These are phyloP conservation scores for Nomada hirtipes DNA, from an alignment of 2,888 invertebrate genomes.

Conservation along the genomic window DNA sequence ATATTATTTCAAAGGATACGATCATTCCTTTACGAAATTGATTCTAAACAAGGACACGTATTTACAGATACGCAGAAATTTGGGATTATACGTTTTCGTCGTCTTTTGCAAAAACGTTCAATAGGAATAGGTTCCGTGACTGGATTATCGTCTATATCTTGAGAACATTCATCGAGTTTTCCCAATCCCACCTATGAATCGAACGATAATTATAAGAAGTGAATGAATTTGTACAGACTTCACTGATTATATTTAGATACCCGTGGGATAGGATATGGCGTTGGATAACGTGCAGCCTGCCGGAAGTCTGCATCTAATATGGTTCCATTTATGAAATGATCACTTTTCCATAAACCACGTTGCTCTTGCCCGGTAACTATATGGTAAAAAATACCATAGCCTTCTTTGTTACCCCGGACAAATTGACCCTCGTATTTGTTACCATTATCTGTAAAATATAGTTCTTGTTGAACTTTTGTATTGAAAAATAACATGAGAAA, in stretches of 20 bases:
- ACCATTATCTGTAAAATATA: conserved; percentile 85
- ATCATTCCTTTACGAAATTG: conserved; percentile 17
- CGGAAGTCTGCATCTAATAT: conserved; percentile 87
- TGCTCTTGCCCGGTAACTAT: conserved; percentile 88
- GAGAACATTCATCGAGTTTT: background rate
- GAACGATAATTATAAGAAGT: conserved; percentile 1
- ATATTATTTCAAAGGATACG: background rate
- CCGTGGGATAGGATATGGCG: conserved; percentile 85
- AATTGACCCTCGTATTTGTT: conserved; percentile 89
- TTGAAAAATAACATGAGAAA: background rate
- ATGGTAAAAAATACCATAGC: conserved; percentile 88
- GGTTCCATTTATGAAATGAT: conserved; percentile 86
- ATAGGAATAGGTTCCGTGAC: background rate
- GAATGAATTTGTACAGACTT: background rate
- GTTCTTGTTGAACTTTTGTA: background rate
- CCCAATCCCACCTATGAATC: conserved; percentile 19
- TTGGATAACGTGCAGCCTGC: conserved; percentile 86
- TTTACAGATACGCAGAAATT: conserved; percentile 37
- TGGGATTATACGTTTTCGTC: conserved; percentile 1
- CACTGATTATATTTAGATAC: conserved; percentile 29
- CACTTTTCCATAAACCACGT: conserved; percentile 87
- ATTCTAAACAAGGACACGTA: conserved; percentile 35
- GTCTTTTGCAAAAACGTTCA: conserved; percentile 23
- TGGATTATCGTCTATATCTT: background rate
- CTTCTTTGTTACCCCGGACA: conserved; percentile 86